Conservation (phyloP, 2,888 invertebrate genomes). For the Macaria notata region DNA sequence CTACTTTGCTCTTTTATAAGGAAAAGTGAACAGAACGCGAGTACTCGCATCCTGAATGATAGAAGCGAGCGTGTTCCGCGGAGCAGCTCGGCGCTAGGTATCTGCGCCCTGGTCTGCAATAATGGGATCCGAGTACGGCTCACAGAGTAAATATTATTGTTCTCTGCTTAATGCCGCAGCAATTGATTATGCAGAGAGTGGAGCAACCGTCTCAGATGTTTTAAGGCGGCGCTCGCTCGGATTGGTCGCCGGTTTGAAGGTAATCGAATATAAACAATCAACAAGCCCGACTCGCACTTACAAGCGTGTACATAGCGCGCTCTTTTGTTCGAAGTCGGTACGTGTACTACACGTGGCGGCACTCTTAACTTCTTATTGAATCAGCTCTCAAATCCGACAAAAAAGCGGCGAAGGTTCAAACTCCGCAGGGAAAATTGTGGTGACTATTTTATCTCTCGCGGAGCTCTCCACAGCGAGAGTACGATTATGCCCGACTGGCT, state of each 20-base stretch:
- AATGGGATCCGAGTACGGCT: slow-evolving; percentile 21
- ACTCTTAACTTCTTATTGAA: slow-evolving; percentile 66
- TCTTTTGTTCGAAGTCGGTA: slow-evolving; percentile 34
- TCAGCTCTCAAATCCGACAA: slow-evolving; percentile 60
- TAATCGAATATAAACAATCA: slow-evolving; percentile 62
- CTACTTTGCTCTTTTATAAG: slow-evolving; percentile 23
- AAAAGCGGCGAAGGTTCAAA: slow-evolving; percentile 63
- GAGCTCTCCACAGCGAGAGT: slow-evolving; percentile 58
- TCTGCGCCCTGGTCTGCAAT: slow-evolving; percentile 15
- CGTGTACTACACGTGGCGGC: slow-evolving; percentile 51
- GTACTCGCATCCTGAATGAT: slow-evolving; percentile 16
- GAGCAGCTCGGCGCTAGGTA: slow-evolving; percentile 1
- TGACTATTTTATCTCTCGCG: slow-evolving; percentile 65
- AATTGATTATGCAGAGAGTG: slow-evolving; percentile 50
- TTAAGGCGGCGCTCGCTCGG: slow-evolving; percentile 42
- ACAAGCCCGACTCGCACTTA: slow-evolving; percentile 43
- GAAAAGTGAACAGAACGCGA: slow-evolving; percentile 26
- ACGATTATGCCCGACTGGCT: slow-evolving; percentile 71
- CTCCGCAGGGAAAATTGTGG: slow-evolving; percentile 63
- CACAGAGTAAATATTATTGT: slow-evolving; percentile 35
- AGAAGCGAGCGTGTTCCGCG: slow-evolving; percentile 6
- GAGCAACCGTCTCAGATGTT: slow-evolving; percentile 44
- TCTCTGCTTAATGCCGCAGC: slow-evolving; percentile 35
- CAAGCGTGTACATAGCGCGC: slow-evolving; percentile 37
- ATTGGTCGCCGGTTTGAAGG: slow-evolving; percentile 49